phyloP scores from a whole-genome alignment of 2,888 invertebrate species.

The Lithophane ornitopus region DNA sequence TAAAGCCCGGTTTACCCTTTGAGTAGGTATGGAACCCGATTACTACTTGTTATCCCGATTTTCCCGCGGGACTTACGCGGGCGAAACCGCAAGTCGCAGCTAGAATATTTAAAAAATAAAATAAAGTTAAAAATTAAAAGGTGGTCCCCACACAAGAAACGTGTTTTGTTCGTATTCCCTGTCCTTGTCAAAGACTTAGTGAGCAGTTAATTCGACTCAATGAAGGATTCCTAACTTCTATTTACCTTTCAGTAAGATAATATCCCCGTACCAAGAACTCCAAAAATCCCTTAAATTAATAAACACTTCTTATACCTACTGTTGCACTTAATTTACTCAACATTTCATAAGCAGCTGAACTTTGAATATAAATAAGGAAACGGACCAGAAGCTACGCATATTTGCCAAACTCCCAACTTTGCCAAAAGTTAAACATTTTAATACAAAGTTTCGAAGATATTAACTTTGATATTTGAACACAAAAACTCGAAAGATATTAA shows the following conservation, averaged over 20 bases:
- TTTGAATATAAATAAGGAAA: conserved; percentile 43
- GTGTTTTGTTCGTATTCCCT: too few relatives aligned
- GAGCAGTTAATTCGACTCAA: background rate
- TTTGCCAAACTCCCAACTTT: conserved; percentile 36
- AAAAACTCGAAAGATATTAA: conserved; percentile 46
- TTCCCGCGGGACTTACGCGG: too few relatives aligned
- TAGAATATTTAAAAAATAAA: too few relatives aligned
- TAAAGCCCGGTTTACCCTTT: too few relatives aligned
- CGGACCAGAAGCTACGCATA: conserved; percentile 29
- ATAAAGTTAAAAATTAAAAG: too few relatives aligned
- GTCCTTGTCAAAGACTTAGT: too few relatives aligned
- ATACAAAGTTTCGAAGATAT: conserved; percentile 35
- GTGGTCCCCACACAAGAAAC: too few relatives aligned
- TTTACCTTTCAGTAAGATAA: background rate
- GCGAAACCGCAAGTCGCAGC: too few relatives aligned
- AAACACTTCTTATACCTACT: conserved; percentile 21
- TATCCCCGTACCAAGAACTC: conserved; percentile 6
- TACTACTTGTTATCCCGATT: too few relatives aligned
- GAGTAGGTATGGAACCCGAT: too few relatives aligned
- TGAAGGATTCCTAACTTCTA: background rate
- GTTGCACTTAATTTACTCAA: conserved; percentile 47
- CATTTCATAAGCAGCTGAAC: conserved; percentile 33
- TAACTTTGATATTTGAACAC: conserved; percentile 41
- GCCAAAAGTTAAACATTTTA: conserved; percentile 43
- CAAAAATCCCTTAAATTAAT: conserved; percentile 26